Percentiles rank a stretch among this genome's conserved stretches.
Conservation (phyloP, 2,113 vertebrate species). For the Vicugna pacos region DNA sequence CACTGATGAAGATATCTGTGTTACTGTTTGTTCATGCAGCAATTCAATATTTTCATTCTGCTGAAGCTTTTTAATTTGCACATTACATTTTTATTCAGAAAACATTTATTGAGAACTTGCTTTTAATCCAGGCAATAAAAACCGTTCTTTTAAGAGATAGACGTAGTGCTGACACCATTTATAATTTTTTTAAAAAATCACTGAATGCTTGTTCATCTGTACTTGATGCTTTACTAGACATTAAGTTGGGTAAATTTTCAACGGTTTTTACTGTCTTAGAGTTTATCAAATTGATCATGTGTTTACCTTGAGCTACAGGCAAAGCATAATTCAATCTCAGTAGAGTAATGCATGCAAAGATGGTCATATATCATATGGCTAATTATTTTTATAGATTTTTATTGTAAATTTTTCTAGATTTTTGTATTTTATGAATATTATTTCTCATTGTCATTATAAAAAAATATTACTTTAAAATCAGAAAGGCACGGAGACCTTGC, state of each 20-base stretch:
- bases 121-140: not conserved
- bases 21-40: not conserved
- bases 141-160: not conserved
- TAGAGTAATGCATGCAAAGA: not conserved
- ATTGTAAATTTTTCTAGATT: not conserved
- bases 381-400: not conserved
- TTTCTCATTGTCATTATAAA: not conserved
- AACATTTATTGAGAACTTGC: not conserved
- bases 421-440: not conserved
- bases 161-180: not conserved
- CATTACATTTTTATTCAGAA: constrained; percentile 5
- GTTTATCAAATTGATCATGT: not conserved
- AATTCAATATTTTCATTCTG: not conserved
- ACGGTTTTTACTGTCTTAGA: not conserved
- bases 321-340: not conserved
- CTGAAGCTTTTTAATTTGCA: not conserved
- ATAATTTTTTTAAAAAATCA: not conserved
- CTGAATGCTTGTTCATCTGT: not conserved
- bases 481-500: not conserved
- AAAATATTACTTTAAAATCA: not conserved
- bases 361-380: not conserved
- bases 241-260: not conserved
- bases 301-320: not conserved
- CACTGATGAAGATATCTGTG: not conserved
- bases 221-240: not conserved